These are phyloP conservation scores for Lasioglossum morio DNA, from an alignment of 2,888 invertebrate species.

Conservation along the genomic window DNA sequence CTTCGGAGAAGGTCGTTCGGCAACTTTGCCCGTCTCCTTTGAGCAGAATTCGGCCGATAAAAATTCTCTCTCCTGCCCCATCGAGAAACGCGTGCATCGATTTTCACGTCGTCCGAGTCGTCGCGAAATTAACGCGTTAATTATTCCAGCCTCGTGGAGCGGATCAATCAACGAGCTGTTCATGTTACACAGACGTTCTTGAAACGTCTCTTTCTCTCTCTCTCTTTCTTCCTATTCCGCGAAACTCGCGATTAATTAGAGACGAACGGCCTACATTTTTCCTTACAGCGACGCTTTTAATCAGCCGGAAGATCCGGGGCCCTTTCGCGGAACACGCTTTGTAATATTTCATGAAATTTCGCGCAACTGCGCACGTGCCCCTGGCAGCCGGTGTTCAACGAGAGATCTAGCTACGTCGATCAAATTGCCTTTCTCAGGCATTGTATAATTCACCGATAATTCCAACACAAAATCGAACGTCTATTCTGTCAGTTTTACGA, in stretches of 20 bases:
- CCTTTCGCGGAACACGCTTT: slow-evolving; percentile 3
- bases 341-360: slow-evolving; percentile 42
- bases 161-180: slow-evolving; percentile 37
- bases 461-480: neutral
- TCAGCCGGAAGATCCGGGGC: slow-evolving; percentile 48
- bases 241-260: slow-evolving; percentile 61
- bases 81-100: neutral
- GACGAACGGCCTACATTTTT: slow-evolving; percentile 49
- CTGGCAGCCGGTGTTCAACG: neutral
- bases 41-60: neutral
- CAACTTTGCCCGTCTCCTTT: neutral
- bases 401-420: neutral
- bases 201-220: slow-evolving; percentile 18
- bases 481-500: neutral
- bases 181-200: neutral
- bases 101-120: neutral
- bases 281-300: slow-evolving; percentile 52
- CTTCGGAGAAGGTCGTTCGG: neutral
- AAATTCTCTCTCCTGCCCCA: neutral
- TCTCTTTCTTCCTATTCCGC: neutral
- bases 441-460: neutral
- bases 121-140: neutral
- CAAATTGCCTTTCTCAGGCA: neutral
- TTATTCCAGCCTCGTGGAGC: neutral
- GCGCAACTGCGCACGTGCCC: neutral